Conservation (phyloP, 2,797 vertebrate genomes). For the Muscicapa striata region DNA sequence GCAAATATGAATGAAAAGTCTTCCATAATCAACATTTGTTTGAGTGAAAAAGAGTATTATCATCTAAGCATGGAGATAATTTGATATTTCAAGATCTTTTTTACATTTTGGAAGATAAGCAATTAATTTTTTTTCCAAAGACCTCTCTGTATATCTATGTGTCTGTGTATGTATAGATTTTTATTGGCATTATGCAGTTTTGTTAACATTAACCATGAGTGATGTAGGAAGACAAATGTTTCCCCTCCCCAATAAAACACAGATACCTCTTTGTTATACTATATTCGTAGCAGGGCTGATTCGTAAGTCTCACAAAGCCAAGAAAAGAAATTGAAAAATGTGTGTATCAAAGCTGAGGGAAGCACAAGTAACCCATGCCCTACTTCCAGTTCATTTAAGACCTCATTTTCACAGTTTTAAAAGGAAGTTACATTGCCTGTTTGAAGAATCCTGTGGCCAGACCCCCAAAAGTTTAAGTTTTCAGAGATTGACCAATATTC, state of each 20-base stretch:
- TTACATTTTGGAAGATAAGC: not conserved
- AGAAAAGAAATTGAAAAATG: not conserved
- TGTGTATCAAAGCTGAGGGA: not conserved
- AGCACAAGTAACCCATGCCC: not conserved
- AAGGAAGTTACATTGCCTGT: not conserved
- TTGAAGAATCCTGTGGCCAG: not conserved
- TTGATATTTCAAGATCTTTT: not conserved
- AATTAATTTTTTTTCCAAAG: not conserved
- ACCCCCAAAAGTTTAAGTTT: not conserved
- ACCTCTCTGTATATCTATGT: not conserved
- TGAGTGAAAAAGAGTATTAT: not conserved
- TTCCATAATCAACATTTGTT: not conserved
- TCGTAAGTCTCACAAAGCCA: not conserved
- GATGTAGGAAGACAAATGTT: constrained; percentile 11
- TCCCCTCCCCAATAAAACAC: not conserved
- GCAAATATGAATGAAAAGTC: not conserved
- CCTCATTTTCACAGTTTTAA: not conserved
- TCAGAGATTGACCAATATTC: not conserved
- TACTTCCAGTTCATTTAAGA: not conserved
- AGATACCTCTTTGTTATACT: constrained; percentile 6
- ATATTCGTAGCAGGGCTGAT: not conserved
- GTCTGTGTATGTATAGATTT: not conserved
- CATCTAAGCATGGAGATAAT: not conserved
- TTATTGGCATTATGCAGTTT: not conserved
- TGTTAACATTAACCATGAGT: not conserved